Evolutionary conservation across 2,888 invertebrate genomes (phyloP).

Genomic region (Athrips mouffetella): DNA sequence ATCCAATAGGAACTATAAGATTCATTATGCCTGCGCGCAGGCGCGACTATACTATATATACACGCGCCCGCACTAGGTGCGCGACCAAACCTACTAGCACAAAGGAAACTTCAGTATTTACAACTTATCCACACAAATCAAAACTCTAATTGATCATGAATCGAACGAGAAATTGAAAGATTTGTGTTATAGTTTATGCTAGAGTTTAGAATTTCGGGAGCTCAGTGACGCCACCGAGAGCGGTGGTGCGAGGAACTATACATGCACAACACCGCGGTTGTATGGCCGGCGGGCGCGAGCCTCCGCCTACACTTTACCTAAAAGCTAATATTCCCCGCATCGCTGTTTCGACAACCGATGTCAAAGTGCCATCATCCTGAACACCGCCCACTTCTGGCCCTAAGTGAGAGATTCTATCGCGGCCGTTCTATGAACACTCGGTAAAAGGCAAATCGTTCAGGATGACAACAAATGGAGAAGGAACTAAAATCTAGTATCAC

Average conservation of each 20-base stretch:
- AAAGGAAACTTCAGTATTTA: slow-evolving; percentile 66
- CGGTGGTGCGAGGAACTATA: slow-evolving; percentile 77
- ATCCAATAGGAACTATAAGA: slow-evolving; percentile 78
- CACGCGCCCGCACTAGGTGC: slow-evolving; percentile 34
- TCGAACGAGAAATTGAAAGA: slow-evolving; percentile 63
- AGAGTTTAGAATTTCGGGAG: slow-evolving; percentile 76
- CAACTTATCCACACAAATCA: slow-evolving; percentile 61
- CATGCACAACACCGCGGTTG: slow-evolving; percentile 74
- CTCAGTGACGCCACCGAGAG: slow-evolving; percentile 69
- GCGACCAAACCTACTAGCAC: slow-evolving; percentile 68
- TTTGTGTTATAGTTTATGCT: slow-evolving; percentile 72
- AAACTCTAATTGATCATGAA: slow-evolving; percentile 59
- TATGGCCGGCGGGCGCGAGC: slow-evolving; percentile 59
- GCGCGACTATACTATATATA: slow-evolving; percentile 19
- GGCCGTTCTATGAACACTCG: slow-evolving; percentile 22
- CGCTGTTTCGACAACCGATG: slow-evolving; percentile 64
- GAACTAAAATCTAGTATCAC: slow-evolving; percentile 79
- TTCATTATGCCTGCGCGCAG: slow-evolving; percentile 72
- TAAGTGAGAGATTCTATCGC: slow-evolving; percentile 51
- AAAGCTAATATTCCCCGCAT: slow-evolving; percentile 69
- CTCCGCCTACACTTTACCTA: slow-evolving; percentile 71
- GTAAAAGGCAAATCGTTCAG: slow-evolving; percentile 40
- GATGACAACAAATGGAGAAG: slow-evolving; percentile 62
- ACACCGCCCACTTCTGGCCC: slow-evolving; percentile 45
- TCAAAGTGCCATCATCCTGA: slow-evolving; percentile 45